Percentiles rank a stretch among this genome's conserved stretches.
Evolutionary conservation across 2,888 invertebrate species (phyloP).

Genomic region (Zonitis immaculata): DNA sequence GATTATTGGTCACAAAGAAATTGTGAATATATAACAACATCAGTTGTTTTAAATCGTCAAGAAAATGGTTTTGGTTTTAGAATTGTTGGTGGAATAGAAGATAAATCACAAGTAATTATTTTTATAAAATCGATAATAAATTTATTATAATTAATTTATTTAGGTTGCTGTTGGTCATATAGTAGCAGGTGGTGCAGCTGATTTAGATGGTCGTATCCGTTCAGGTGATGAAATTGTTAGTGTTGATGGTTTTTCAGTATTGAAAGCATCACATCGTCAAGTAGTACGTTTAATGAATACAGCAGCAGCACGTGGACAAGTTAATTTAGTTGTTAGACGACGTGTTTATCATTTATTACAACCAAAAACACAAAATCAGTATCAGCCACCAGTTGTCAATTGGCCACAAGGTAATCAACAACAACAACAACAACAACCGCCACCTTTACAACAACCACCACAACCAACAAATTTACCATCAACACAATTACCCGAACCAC

Average conservation of each 20-base stretch:
- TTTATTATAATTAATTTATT: no score
- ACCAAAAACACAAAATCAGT: slow-evolving; percentile 32
- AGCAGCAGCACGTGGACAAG: slow-evolving; percentile 83
- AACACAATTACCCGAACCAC: slow-evolving; percentile 45
- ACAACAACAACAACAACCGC: slow-evolving; percentile 6
- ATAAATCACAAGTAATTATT: slow-evolving; percentile 76
- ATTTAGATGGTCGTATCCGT: slow-evolving; percentile 82
- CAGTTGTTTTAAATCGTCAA: slow-evolving; percentile 77
- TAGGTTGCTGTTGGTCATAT: slow-evolving; percentile 93
- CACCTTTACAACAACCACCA: slow-evolving; percentile 19
- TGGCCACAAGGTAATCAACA: slow-evolving; percentile 29
- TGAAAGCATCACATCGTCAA: slow-evolving; percentile 84
- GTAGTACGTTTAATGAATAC: slow-evolving; percentile 90
- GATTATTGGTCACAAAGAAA: slow-evolving; percentile 33
- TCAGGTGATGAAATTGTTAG: slow-evolving; percentile 93
- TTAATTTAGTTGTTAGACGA: slow-evolving; percentile 71
- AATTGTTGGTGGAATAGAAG: slow-evolving; percentile 96
- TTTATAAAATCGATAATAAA: no score
- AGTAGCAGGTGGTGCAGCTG: slow-evolving; percentile 92
- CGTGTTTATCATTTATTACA: slow-evolving; percentile 42
- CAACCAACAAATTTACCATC: slow-evolving; percentile 13
- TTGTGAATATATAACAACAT: slow-evolving; percentile 42
- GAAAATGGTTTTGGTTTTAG: slow-evolving; percentile 96
- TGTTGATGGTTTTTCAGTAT: slow-evolving; percentile 69
- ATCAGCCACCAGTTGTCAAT: slow-evolving; percentile 39